Evolutionary conservation across 2,113 vertebrate species (phyloP), one percentile per base, ranked within the genome.

Genomic region (Mustelus asterias): DNA sequence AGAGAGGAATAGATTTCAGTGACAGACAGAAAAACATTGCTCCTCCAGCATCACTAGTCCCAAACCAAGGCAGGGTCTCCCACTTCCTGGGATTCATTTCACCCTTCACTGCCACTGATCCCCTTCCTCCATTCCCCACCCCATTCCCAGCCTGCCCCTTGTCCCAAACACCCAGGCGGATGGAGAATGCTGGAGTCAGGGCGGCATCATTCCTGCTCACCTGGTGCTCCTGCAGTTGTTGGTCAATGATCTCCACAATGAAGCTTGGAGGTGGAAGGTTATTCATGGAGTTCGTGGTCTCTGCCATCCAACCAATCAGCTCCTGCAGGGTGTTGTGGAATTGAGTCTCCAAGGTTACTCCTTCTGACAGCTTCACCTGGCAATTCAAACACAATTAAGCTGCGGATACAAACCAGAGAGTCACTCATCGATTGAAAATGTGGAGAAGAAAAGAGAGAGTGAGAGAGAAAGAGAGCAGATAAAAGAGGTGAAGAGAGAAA

Each of bases 141-240:
- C n/a, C n/a, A n/a, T n/a, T n/a, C n/a, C n/a, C n/a, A n/a, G n/a
- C n/a, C 63, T 69, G 65, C 14, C 14, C 65, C 65, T 18, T 13
- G 3, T 67, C 65, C 65, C 65, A 18, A 18, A n/a, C 4, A 67
- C 65, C 20, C 65, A 67, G n/a, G n/a, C 0, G 14, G 11, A 54
- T 29, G 16, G 24, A 70, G 22, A 37, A 11, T 54, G 54, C 44
- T 18, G 41, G 10, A 26, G 37, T 2, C 94, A 9, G 58, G 54
- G 26, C 41, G 18, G 41, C 20, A 2, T 1, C 11, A 22, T 14
- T 92, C 7, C 20, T n/a, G 96, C 96, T 3, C 95, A 98, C 98
- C 98, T 98, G 98, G 97, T 99, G 98, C 86, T 98, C 97, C 96
- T 98, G 98, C 83, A 98, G 97, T 97, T 99, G 98, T 3, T 80